phyloP scores from a whole-genome alignment of 1,140 invertebrate species.

The Anastatus disparis region DNA sequence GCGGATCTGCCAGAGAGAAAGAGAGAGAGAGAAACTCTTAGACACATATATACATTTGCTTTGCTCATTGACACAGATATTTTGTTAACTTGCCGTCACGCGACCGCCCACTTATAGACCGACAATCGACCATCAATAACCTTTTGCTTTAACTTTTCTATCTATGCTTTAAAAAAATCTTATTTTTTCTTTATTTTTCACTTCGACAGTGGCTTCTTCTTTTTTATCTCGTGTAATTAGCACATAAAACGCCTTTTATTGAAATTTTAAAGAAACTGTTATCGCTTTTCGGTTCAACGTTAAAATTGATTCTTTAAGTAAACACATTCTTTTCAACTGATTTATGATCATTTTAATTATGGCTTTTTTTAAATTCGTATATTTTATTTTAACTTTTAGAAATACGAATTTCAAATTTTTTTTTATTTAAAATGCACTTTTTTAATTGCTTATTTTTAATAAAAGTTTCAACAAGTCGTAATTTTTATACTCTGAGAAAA shows the following conservation, averaged over 20 bases:
- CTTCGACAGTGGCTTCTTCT: neutral
- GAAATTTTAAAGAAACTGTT: slow-evolving; percentile 29
- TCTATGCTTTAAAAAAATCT: neutral
- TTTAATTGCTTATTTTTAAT: too few relatives aligned
- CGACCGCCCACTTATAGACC: slow-evolving; percentile 12
- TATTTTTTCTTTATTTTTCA: neutral
- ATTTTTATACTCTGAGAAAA: too few relatives aligned
- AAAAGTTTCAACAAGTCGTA: too few relatives aligned
- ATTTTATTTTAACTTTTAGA: too few relatives aligned
- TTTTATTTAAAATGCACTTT: too few relatives aligned
- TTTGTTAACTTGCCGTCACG: slow-evolving; percentile 14
- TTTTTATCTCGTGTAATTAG: neutral
- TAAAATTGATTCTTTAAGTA: neutral
- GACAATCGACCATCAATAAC: slow-evolving; percentile 25
- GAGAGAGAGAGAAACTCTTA: neutral
- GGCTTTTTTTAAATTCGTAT: too few relatives aligned
- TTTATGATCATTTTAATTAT: slow-evolving; percentile 5
- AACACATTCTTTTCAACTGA: slow-evolving; percentile 6
- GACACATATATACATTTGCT: neutral
- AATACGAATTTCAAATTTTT: too few relatives aligned
- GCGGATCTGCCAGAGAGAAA: too few relatives aligned
- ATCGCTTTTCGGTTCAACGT: slow-evolving; percentile 1
- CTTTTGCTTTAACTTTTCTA: slow-evolving; percentile 6
- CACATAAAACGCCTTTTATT: neutral
- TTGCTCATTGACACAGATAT: slow-evolving; percentile 35